Base-by-base conservation (phyloP, 2,888 invertebrate species). In the Synergus japonicus region DNA sequence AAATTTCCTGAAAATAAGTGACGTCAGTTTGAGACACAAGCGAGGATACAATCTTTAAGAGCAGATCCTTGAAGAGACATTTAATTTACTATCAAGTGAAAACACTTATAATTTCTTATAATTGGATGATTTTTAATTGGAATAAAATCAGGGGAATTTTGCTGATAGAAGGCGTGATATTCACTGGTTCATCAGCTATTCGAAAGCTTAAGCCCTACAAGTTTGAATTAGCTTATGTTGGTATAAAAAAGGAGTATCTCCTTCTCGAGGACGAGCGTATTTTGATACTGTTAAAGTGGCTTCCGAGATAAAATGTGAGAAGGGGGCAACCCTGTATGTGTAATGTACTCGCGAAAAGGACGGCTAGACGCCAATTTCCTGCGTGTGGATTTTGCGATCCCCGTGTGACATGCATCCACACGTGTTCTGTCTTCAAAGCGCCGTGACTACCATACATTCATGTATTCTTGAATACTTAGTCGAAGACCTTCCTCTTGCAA, bases 321-420 rank as follows among this genome's bases (percentile, higher is more conserved):
- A 73, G 29, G 12, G n/a, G 69, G 37, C 15, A 8, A 73, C 41
- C 49, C 12, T 67, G 22, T n/a, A 37, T n/a, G 54, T 58, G 73
- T 49, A 69, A 69, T 69, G 69, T 15, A 41, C 18, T 15, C 22
- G 13, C 73, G 18, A 41, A n/a, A 54, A 73, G 29, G 54, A 49
- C 73, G 37, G 37, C 73, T 73, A 73, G 73, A 73, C 54, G 73
- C 73, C 73, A 73, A 73, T 73, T 73, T 73, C 73, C 73, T 73
- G 73, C 18, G 67, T n/a, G 54, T 73, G 54, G 49, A 73, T 54
- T 54, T 73, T 73, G 49, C 29, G 46, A 69, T 69, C 69, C 46
- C 46, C 46, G 15, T 69, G 54, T 73, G 54, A 54, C 54, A 8
- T 15, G 49, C 46, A 69, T 49, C 46, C 46, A 69, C 49, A 29